Percentiles rank a stretch among this genome's conserved stretches.
phyloP scores from a whole-genome alignment of 1,140 invertebrate genomes.

The Macrostomum lignano region DNA sequence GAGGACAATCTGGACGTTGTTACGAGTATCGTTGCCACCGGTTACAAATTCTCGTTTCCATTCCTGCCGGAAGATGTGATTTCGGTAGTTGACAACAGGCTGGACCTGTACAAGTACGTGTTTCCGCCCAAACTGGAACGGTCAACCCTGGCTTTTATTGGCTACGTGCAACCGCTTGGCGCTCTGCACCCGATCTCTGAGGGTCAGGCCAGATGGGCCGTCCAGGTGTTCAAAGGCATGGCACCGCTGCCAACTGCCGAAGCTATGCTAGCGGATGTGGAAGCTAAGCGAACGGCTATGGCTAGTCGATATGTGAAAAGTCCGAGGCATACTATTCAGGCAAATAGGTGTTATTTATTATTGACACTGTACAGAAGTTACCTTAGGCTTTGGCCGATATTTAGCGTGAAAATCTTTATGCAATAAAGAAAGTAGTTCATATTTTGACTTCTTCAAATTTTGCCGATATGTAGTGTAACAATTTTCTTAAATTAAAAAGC shows the following conservation, averaged over 20 bases:
- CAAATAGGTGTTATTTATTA: too few relatives aligned
- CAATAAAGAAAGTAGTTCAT: too few relatives aligned
- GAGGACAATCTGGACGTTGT: constrained; percentile 15
- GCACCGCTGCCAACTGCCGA: constrained; percentile 10
- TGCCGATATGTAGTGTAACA: too few relatives aligned
- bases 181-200: constrained; percentile 31
- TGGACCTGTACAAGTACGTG: constrained; percentile 29
- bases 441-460: too few relatives aligned
- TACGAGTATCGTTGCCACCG: constrained; percentile 15
- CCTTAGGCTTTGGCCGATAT: too few relatives aligned
- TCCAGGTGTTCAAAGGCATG: constrained; percentile 10
- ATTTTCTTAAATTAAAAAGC: too few relatives aligned
- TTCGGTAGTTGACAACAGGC: constrained; percentile 15
- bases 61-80: constrained; percentile 14
- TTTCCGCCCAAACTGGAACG: constrained; percentile 24
- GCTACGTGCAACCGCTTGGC: constrained; percentile 30
- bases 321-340: constrained; percentile 3
- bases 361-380: too few relatives aligned
- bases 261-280: constrained; percentile 14
- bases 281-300: constrained; percentile 11
- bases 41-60: constrained; percentile 16
- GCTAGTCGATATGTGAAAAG: constrained; percentile 11
- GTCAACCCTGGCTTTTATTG: constrained; percentile 29
- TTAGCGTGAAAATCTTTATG: too few relatives aligned
- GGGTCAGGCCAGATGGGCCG: constrained; percentile 29